Percentiles rank a stretch among this genome's conserved stretches.
phyloP scores from a whole-genome alignment of 2,113 vertebrate genomes.

The Crotalus viridis region DNA sequence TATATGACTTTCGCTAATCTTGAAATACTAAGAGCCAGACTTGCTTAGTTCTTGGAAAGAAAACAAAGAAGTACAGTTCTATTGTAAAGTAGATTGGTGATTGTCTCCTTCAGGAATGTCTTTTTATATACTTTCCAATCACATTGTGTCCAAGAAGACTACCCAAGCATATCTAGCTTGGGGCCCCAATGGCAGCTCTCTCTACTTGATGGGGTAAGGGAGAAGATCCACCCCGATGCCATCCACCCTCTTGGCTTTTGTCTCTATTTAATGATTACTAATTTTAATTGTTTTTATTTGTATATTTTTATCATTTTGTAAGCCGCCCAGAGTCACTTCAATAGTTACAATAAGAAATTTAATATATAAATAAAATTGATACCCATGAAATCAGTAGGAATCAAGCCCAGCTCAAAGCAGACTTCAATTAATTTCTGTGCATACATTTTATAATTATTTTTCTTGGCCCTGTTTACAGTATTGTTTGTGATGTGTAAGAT shows the following conservation, averaged over 20 bases:
- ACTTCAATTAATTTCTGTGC: neutral
- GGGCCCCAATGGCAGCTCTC: no score
- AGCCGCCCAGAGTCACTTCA: neutral
- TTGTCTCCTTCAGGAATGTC: neutral
- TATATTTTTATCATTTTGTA: neutral
- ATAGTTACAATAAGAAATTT: neutral
- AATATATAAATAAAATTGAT: neutral
- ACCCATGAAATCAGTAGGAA: neutral
- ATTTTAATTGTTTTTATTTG: neutral
- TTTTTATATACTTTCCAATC: neutral
- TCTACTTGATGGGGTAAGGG: neutral
- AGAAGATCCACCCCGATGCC: neutral
- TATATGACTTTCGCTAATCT: neutral
- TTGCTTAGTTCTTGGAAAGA: neutral
- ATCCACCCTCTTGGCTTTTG: neutral
- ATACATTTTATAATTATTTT: neutral
- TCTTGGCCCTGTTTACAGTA: neutral
- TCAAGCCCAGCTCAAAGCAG: neutral
- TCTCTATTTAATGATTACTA: neutral
- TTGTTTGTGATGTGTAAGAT: neutral
- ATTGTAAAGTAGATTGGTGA: neutral
- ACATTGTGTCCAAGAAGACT: neutral
- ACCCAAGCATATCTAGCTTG: neutral
- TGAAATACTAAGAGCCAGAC: neutral
- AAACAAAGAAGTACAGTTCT: neutral